Evolutionary conservation across 2,113 vertebrate species (phyloP), one percentile per base, ranked within the genome.

Genomic region (Scalopus aquaticus): DNA sequence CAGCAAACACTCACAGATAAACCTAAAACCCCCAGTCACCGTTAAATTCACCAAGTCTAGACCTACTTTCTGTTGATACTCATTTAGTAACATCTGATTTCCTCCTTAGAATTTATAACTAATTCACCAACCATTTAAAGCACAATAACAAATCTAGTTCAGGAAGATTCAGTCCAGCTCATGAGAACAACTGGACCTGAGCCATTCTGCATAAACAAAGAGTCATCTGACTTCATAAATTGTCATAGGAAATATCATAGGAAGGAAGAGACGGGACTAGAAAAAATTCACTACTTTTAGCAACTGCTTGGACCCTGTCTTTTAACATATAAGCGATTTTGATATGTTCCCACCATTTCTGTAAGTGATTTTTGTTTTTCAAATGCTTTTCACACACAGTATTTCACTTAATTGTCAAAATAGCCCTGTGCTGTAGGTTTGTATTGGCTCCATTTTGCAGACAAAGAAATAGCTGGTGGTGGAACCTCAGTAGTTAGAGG

Each of bases 181-280:
- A 96, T 94, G 83, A 91, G 97, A 98, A 96, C 49, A 86, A 94
- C 90, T 93, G 96, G 78, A 93, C 81, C 32, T 87, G 56, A 65
- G 94, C 77, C 96, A 97, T 84, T 96, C 95, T 92, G 93, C 42
- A 78, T 96, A 98, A 98, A 97, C 90, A 97, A 81, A 94, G 9
- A 56, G 6, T 96, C 95, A 95, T 96, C 37, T 92, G 90, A 96
- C 46, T 97, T 97, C 30, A 93, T 73, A 15, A 94, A 96, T 88
- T 87, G 62, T 96, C 96, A 90, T 91, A 94, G 94, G 97, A 98
- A 96, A 91, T 30, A 76, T 82, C 56, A 44, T 15, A 82, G 93
- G 88, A 95, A 98, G 76, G n/a, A 90, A 96, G 90, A 74, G 42
- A 96, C 4, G 42, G 82, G 72, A 65, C 90, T 28, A 77, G 92